Percentiles rank a stretch among this genome's conserved stretches.
These are phyloP conservation scores for Pangasius sanitwongsei DNA, from an alignment of 2,797 vertebrate species.

Conservation along the genomic window DNA sequence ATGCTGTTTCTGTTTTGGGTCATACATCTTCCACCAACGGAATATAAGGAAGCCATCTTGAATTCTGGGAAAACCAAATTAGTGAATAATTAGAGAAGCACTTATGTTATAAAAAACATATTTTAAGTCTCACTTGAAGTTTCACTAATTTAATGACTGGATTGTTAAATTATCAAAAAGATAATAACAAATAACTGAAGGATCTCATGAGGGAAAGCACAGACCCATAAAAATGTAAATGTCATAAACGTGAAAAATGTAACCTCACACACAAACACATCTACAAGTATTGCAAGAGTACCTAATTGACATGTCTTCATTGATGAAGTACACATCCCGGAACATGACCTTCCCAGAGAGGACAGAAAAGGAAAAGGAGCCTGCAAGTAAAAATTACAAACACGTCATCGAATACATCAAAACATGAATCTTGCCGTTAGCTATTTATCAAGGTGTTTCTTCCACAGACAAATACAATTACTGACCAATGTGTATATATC, in stretches of 20 bases:
- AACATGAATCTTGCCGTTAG: not conserved
- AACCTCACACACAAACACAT: not conserved
- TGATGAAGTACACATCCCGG: conserved; percentile 97
- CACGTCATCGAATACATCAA: conserved; percentile 3
- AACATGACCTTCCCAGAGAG: conserved; percentile 99
- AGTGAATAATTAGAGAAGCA: not conserved
- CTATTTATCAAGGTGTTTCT: not conserved
- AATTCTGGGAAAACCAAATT: conserved; percentile 78
- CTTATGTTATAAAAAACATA: not conserved
- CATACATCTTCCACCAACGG: conserved; percentile 99
- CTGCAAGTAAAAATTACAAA: conserved; percentile 67
- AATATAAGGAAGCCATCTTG: conserved; percentile 99
- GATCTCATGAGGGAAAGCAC: not conserved
- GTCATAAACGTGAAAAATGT: too few species aligned
- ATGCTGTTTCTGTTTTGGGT: conserved; percentile 97
- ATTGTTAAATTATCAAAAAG: not conserved
- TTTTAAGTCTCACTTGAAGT: not conserved
- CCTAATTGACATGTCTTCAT: conserved; percentile 98
- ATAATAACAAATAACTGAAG: not conserved
- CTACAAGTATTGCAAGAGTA: conserved; percentile 59
- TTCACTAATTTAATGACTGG: not conserved
- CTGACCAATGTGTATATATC: conserved; percentile 98
- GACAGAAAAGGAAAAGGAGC: conserved; percentile 97
- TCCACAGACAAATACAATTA: conserved; percentile 21
- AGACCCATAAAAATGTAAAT: not conserved